Percentiles rank a stretch among this genome's conserved stretches.
Conservation (phyloP, 2,113 vertebrate species). For the Oncorhynchus keta region DNA sequence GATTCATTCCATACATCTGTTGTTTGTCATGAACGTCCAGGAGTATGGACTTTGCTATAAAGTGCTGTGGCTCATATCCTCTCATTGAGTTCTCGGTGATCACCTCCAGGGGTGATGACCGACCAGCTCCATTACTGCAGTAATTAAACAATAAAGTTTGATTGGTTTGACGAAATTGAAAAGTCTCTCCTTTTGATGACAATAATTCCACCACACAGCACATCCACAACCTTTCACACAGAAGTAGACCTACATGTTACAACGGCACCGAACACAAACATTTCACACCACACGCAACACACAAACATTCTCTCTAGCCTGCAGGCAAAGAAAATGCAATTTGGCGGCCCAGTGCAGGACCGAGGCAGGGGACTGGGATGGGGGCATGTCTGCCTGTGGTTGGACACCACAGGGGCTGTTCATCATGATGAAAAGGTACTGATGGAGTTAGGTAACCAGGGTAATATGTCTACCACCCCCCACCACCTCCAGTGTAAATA, state of each 20-base stretch:
- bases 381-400: neutral
- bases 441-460: slow-evolving; percentile 41
- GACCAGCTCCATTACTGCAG: too few species aligned
- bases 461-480: slow-evolving; percentile 23
- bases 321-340: neutral
- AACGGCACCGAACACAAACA: neutral
- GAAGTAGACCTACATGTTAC: neutral
- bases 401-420: slow-evolving; percentile 27
- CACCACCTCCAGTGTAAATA: slow-evolving; percentile 56
- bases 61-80: too few species aligned
- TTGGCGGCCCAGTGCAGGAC: neutral
- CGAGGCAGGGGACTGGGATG: neutral
- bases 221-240: neutral
- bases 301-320: neutral
- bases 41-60: too few species aligned
- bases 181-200: too few species aligned
- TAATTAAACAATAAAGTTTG: too few species aligned
- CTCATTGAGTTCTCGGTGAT: too few species aligned
- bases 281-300: too few species aligned
- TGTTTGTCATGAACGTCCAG: too few species aligned
- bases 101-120: too few species aligned
- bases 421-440: slow-evolving; percentile 45
- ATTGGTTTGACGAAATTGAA: too few species aligned
- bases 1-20: too few species aligned
- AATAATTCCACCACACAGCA: neutral